Conservation (phyloP, 2,888 invertebrate genomes). For the Standfussiana lucernea region DNA sequence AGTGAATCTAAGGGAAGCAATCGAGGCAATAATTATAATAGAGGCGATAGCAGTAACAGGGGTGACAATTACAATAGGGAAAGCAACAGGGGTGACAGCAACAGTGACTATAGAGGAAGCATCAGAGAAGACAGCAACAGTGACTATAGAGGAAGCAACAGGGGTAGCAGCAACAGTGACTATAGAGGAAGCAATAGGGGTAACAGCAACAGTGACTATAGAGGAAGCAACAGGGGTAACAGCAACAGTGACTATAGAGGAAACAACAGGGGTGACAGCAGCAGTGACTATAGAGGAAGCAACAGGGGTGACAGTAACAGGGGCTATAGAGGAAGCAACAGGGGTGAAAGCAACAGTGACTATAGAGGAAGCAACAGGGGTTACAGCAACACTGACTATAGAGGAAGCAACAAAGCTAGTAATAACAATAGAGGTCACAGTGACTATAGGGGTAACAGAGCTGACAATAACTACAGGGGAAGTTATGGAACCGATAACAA, state of each 20-base stretch:
- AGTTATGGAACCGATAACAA: slow-evolving; percentile 6
- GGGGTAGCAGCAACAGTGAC: neutral
- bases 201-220: neutral
- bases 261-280: neutral
- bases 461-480: neutral
- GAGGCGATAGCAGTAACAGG: neutral
- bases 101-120: neutral
- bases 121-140: neutral
- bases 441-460: neutral
- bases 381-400: too few species aligned
- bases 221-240: neutral
- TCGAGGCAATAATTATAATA: slow-evolving; percentile 5
- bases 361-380: neutral
- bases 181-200: slow-evolving; percentile 1
- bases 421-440: neutral
- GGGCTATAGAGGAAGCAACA: neutral
- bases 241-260: neutral
- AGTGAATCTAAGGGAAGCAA: slow-evolving; percentile 19
- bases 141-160: neutral
- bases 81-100: slow-evolving; percentile 2
- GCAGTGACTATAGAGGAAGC: neutral
- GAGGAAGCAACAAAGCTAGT: too few species aligned
- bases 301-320: neutral
- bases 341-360: neutral
- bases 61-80: neutral